Base-by-base conservation (phyloP, 2,888 invertebrate species). In the Xestia ashworthii region DNA sequence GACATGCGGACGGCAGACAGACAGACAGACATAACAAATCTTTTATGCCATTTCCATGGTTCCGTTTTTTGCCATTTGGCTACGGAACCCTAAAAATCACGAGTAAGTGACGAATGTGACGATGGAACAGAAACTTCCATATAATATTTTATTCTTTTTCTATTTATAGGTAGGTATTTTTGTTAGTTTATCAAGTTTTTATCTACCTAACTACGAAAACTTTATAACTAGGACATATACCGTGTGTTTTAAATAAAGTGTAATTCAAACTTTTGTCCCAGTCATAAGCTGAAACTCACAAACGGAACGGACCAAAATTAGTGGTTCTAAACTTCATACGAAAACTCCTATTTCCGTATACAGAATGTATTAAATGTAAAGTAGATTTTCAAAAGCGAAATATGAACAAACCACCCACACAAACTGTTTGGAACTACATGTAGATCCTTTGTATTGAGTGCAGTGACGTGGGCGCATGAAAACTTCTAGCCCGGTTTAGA, bases 401-500 rank as follows among this genome's bases (percentile, higher is more conserved):
- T 46, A 58, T 22, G 58, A 32, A 62, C 41, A 53, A 76, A n/a
- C 14, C 53, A 55, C 46, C 19, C 38, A 14, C 14, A 69, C 64
- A 68, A 58, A 46, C 44, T 58, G 25, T 16, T 44, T 38, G 32
- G 6, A 44, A 6, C 11, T 46, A 77, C 50, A 38, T 81, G 58
- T 64, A 76, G 22, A n/a, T 46, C 38, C 69, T 58, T 83, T 80
- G 79, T 80, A 50, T 75, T 58, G 6, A 22, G 11, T 25, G 22
- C 68, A 46, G 65, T 8, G 6, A 50, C 48, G 64, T 82, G 68
- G 25, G 44, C 48, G 78, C 55, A 38, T 65, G 68, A 69, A 83
- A 83, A 78, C 50, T 80, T 83, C 4, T 44, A 38, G n/a, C 16
- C 44, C 8, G 4, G 64, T 58, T 65, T 69, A 64, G 55, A 80